These are phyloP conservation scores for Carposina sasakii DNA, from an alignment of 1,140 invertebrate genomes.

Conservation along the genomic window DNA sequence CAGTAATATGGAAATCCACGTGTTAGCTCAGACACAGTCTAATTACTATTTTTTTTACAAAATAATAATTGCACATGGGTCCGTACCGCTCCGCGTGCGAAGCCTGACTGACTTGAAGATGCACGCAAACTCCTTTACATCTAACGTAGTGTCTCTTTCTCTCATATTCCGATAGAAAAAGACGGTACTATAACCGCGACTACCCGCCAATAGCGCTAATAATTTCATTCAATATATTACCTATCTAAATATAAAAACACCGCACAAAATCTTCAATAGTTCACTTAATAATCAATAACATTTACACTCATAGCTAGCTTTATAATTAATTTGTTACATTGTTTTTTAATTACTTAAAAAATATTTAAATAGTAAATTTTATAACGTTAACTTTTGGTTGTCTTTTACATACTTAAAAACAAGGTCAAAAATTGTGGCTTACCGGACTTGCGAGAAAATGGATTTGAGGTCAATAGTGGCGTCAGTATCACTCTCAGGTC, in stretches of 20 bases:
- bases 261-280: constrained; percentile 69
- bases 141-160: constrained; percentile 22
- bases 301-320: constrained; percentile 71
- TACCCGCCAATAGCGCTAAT: constrained; percentile 48
- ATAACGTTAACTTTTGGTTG: constrained; percentile 73
- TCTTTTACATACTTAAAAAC: constrained; percentile 67
- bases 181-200: constrained; percentile 45
- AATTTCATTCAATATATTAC: constrained; percentile 72
- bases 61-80: constrained; percentile 72
- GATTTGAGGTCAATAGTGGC: constrained; percentile 50
- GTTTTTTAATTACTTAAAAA: constrained; percentile 60
- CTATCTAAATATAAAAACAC: constrained; percentile 73
- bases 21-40: constrained; percentile 65
- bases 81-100: constrained; percentile 41
- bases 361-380: constrained; percentile 71
- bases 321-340: constrained; percentile 72
- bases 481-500: constrained; percentile 2
- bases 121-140: constrained; percentile 27
- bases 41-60: constrained; percentile 69
- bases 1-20: constrained; percentile 70
- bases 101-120: no score
- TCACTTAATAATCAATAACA: constrained; percentile 71
- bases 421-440: constrained; percentile 62
- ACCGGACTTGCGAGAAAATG: constrained; percentile 48
- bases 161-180: constrained; percentile 31